Conservation (phyloP, 2,888 invertebrate species). For the Kryphioiulus occultus region DNA sequence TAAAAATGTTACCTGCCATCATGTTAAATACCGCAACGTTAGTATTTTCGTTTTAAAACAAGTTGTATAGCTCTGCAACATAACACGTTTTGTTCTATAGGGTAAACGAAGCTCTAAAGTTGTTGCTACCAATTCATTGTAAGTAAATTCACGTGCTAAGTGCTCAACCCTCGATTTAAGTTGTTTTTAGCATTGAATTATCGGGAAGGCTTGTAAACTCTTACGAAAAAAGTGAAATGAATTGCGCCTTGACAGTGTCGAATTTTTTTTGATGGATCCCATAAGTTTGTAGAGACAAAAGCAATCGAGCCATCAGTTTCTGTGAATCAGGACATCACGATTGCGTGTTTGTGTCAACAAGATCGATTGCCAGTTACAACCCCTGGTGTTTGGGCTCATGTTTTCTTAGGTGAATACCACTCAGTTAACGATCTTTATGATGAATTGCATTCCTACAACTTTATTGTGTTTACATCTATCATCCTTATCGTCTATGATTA, state of each 20-base stretch:
- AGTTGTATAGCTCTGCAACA: too few relatives aligned
- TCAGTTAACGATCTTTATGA: conserved; percentile 34
- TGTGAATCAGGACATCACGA: conserved; percentile 36
- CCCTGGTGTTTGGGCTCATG: not conserved
- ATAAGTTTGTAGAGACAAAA: conserved; percentile 13
- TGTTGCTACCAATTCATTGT: too few relatives aligned
- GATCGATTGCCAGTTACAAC: conserved; percentile 4
- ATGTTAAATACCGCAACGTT: too few relatives aligned
- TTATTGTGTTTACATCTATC: conserved; percentile 39
- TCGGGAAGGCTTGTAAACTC: not conserved
- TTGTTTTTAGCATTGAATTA: not conserved
- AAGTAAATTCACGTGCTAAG: too few relatives aligned
- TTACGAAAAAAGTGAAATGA: not conserved
- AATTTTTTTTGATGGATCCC: conserved; percentile 19
- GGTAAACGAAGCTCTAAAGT: too few relatives aligned
- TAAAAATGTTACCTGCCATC: too few relatives aligned
- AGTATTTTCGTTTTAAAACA: too few relatives aligned
- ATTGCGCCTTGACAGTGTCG: not conserved
- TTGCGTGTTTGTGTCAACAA: conserved; percentile 32
- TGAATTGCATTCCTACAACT: conserved; percentile 32
- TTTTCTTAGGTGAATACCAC: conserved; percentile 39
- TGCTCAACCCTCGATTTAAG: too few relatives aligned
- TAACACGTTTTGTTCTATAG: too few relatives aligned
- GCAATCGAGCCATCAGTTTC: conserved; percentile 25
- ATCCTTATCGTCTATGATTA: conserved; percentile 39